A percentile compares a stretch with the other conserved stretches of the same genome.
Evolutionary conservation across 1,140 invertebrate species (phyloP).

Genomic region (Papilio polyxenes): DNA sequence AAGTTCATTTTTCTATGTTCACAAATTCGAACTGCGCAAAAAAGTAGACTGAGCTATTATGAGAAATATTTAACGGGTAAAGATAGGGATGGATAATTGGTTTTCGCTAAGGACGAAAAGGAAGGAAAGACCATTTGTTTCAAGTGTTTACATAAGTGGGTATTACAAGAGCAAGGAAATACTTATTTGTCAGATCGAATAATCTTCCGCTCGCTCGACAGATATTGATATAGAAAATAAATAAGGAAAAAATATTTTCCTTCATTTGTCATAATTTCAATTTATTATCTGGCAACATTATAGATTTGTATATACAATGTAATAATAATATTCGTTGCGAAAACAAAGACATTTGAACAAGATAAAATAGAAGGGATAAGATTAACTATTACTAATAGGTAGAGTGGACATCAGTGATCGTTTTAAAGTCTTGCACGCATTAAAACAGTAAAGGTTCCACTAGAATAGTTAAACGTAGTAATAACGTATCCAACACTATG

Average conservation of each 20-base stretch:
- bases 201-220: conserved; percentile 27
- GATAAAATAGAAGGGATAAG: not conserved
- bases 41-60: not conserved
- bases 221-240: conserved; percentile 36
- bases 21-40: not conserved
- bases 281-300: not conserved
- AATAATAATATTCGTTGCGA: not conserved
- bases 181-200: conserved; percentile 32
- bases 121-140: conserved; percentile 14
- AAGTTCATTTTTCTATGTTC: not conserved
- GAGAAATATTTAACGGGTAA: conserved; percentile 19
- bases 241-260: conserved; percentile 1
- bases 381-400: too few species aligned
- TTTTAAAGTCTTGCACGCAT: too few species aligned
- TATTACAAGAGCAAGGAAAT: conserved; percentile 29
- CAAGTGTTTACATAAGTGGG: conserved; percentile 34
- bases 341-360: not conserved
- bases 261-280: not conserved
- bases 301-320: not conserved
- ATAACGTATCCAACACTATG: too few species aligned
- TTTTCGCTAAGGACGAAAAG: not conserved
- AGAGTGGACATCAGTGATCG: too few species aligned
- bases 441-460: too few species aligned
- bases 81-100: conserved; percentile 18
- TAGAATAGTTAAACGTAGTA: too few species aligned